These are phyloP conservation scores for Geotrypetes seraphini DNA, from an alignment of 2,797 vertebrate genomes.

Conservation along the genomic window DNA sequence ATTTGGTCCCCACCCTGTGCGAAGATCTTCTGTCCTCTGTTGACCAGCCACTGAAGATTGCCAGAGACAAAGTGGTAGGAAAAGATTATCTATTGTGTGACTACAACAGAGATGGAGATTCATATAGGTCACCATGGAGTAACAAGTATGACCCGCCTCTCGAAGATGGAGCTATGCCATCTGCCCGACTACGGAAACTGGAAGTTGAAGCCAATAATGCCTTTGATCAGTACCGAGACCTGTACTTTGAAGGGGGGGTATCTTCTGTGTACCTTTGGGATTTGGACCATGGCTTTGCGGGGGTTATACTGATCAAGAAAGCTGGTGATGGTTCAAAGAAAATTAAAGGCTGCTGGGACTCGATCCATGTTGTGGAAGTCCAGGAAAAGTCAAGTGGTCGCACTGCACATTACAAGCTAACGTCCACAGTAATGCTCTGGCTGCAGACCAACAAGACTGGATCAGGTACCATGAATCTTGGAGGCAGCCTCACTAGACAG, in stretches of 20 bases:
- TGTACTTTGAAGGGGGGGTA: too few relatives aligned
- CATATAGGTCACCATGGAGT: conserved; percentile 97
- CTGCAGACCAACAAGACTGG: conserved; percentile 94
- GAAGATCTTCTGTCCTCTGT: conserved; percentile 98
- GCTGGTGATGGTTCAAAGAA: too few relatives aligned
- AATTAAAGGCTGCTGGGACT: too few relatives aligned
- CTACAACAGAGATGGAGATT: conserved; percentile 97
- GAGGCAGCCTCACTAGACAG: conserved; percentile 95
- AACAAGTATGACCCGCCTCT: conserved; percentile 97
- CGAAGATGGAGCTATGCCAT: conserved; percentile 97
- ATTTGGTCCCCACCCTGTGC: conserved; percentile 92
- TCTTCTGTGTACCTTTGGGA: too few relatives aligned
- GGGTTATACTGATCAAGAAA: too few relatives aligned
- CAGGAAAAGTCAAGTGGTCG: too few relatives aligned
- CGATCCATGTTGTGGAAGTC: too few relatives aligned
- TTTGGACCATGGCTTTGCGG: too few relatives aligned
- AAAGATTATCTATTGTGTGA: conserved; percentile 97
- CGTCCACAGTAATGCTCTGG: conserved; percentile 98
- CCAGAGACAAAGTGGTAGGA: conserved; percentile 89
- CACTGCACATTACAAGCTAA: conserved; percentile 96
- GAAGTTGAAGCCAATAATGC: conserved; percentile 97
- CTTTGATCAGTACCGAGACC: conserved; percentile 98
- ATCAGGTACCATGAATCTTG: conserved; percentile 96
- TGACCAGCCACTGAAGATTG: conserved; percentile 98
- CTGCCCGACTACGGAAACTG: conserved; percentile 88